phyloP scores from a whole-genome alignment of 2,113 vertebrate species.

The Vicugna pacos region DNA sequence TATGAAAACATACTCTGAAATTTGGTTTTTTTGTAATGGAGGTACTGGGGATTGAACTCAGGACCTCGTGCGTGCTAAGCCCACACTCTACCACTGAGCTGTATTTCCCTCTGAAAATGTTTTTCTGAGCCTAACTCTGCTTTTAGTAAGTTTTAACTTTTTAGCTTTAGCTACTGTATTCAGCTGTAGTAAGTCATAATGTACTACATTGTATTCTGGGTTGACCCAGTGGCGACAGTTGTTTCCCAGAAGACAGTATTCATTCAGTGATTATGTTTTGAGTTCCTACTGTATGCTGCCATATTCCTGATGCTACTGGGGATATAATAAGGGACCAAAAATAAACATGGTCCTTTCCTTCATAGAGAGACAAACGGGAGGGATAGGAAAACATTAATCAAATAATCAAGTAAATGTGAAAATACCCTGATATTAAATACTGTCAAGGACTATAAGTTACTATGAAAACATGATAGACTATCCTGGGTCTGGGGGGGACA shows the following conservation, averaged over 20 bases:
- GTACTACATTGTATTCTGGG: not conserved
- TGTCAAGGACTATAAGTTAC: not conserved
- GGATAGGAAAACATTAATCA: not conserved
- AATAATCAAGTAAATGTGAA: conserved; percentile 2
- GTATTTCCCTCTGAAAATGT: not conserved
- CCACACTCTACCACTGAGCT: no score
- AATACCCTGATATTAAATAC: not conserved
- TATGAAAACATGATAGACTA: not conserved
- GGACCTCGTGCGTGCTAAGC: no score
- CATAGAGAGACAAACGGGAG: not conserved
- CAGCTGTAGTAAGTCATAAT: not conserved
- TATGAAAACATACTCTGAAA: not conserved
- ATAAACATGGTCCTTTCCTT: not conserved
- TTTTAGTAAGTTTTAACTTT: conserved; percentile 21
- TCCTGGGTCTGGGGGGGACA: not conserved
- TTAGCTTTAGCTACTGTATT: conserved; percentile 1
- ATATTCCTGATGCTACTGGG: not conserved
- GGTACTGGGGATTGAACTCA: no score
- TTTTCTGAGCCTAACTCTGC: conserved; percentile 7
- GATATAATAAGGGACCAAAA: not conserved
- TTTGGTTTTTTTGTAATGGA: no score
- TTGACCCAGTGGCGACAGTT: not conserved
- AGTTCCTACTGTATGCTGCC: not conserved
- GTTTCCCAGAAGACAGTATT: not conserved
- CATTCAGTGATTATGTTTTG: conserved; percentile 7